Conservation (phyloP, 2,797 vertebrate species). For the Darevskia nairensis region DNA sequence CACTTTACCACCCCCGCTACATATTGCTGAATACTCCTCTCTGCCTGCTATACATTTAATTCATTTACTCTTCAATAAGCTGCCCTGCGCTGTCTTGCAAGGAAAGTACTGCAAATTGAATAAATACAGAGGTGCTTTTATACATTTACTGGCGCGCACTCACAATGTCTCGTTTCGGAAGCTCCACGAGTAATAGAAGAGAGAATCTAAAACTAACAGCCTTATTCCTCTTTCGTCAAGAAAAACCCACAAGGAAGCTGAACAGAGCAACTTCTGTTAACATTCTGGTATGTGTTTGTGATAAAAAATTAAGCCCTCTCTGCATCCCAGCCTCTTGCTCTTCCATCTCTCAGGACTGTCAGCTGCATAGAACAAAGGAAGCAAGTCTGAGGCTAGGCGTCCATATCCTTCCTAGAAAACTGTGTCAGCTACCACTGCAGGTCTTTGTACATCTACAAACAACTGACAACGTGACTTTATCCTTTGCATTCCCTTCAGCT, state of each 20-base stretch:
- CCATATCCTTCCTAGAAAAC: not conserved
- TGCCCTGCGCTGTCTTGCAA: not conserved
- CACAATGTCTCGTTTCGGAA: not conserved
- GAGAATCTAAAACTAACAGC: not conserved
- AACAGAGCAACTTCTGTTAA: not conserved
- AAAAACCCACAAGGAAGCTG: not conserved
- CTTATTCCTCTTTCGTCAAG: not conserved
- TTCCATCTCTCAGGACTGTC: not conserved
- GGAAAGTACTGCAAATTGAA: not conserved
- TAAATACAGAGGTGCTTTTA: too few species aligned
- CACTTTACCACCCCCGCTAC: too few species aligned
- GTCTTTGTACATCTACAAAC: not conserved
- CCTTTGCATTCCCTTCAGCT: not conserved
- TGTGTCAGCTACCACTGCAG: not conserved
- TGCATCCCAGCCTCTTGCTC: not conserved
- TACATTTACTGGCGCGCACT: too few species aligned
- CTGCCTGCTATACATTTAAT: not conserved
- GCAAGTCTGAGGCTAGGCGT: not conserved
- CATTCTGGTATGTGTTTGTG: not conserved
- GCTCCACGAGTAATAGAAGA: not conserved
- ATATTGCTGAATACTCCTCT: not conserved
- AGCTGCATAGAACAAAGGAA: not conserved
- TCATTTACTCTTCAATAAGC: not conserved
- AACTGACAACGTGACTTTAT: not conserved
- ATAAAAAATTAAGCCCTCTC: not conserved